Evolutionary conservation across 2,113 vertebrate species (phyloP).

Genomic region (Tretioscincus oriximinensis): DNA sequence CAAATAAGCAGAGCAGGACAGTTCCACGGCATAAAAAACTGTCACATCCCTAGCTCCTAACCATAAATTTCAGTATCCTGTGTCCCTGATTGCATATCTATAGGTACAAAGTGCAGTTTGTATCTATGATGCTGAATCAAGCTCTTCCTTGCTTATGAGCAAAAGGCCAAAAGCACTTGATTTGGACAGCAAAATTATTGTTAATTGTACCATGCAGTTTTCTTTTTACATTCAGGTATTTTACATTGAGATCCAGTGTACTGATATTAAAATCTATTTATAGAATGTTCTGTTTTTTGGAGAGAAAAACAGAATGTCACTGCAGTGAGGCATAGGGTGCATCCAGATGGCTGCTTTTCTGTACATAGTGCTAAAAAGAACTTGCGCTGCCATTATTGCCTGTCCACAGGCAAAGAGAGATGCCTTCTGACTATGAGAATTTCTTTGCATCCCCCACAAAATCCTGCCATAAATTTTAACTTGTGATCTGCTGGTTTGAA

Average conservation of each 20-base stretch:
- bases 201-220: not conserved
- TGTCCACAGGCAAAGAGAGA: too few species aligned
- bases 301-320: too few species aligned
- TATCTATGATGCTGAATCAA: slow-evolving; percentile 32
- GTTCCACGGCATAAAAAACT: not conserved
- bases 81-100: slow-evolving; percentile 33
- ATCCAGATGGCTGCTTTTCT: too few species aligned
- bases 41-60: slow-evolving; percentile 13
- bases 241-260: too few species aligned
- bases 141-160: slow-evolving; percentile 46
- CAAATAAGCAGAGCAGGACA: not conserved
- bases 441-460: too few species aligned
- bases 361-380: too few species aligned
- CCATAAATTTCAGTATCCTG: slow-evolving; percentile 6
- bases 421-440: too few species aligned
- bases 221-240: not conserved
- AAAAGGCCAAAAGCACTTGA: slow-evolving; percentile 34
- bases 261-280: not conserved
- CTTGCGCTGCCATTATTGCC: too few species aligned
- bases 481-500: too few species aligned
- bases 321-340: too few species aligned
- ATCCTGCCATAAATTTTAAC: too few species aligned
- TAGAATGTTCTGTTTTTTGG: too few species aligned
- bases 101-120: slow-evolving; percentile 6
- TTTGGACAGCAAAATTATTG: slow-evolving; percentile 43